Evolutionary conservation across 2,888 invertebrate genomes (phyloP).

Genomic region (Caenorhabditis doughertyi): DNA sequence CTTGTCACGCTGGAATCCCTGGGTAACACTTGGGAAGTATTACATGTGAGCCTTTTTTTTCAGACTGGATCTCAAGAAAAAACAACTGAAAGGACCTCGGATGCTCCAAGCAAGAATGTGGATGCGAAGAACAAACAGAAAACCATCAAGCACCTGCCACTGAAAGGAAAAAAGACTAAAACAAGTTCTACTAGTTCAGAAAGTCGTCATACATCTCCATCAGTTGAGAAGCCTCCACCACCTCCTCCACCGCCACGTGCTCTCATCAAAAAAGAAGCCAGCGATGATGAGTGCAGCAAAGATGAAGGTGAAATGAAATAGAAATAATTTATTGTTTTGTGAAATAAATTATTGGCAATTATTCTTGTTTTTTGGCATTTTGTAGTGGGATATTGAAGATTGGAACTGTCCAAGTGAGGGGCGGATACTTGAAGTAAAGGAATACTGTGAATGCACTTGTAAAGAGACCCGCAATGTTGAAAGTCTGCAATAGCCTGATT

Average conservation of each 20-base stretch:
- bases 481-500: conserved; percentile 68
- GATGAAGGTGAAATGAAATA: background rate
- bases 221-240: too few species aligned
- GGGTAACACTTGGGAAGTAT: too few species aligned
- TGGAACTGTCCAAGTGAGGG: conserved; percentile 81
- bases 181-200: conserved; percentile 41
- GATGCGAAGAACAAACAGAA: conserved; percentile 12
- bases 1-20: too few species aligned
- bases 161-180: conserved; percentile 17
- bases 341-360: background rate
- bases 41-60: background rate
- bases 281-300: background rate
- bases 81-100: conserved; percentile 14
- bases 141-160: background rate
- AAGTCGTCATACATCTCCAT: conserved; percentile 28
- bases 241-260: background rate
- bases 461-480: conserved; percentile 78
- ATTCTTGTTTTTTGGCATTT: conserved; percentile 68
- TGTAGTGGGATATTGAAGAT: conserved; percentile 77
- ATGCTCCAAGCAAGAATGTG: conserved; percentile 21
- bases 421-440: conserved; percentile 81
- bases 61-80: conserved; percentile 24
- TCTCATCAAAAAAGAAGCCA: conserved; percentile 12
- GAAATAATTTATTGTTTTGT: conserved; percentile 1
- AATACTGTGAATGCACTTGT: conserved; percentile 77